Conservation (phyloP, 64 coral and sea anemone genomes). For the Cladopsammia gracilis region DNA sequence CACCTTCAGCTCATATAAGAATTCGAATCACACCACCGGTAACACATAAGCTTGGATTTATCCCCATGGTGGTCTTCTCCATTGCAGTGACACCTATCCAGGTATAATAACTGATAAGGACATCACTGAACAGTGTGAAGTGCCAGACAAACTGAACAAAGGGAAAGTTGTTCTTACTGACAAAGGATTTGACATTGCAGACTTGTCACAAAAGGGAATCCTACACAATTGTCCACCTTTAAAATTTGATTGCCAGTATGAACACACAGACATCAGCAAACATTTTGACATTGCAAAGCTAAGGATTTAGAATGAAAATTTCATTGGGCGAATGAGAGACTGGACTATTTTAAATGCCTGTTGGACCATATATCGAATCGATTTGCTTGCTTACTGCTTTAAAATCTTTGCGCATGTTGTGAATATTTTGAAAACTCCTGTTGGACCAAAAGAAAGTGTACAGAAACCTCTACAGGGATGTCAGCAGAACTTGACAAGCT, state of each 20-base stretch:
- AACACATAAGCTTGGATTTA: conserved; percentile 67
- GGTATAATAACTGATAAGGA: conserved; percentile 68
- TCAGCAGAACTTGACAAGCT: no score
- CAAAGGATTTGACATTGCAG: conserved; percentile 82
- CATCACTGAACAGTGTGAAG: conserved; percentile 64
- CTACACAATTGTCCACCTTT: conserved; percentile 57
- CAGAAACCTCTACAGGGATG: no score
- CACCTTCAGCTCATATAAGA: conserved; percentile 58
- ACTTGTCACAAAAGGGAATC: conserved; percentile 50
- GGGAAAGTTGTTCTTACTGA: conserved; percentile 41
- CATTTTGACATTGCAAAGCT: conserved; percentile 76
- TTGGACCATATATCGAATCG: conserved; percentile 60
- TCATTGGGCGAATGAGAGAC: conserved; percentile 67
- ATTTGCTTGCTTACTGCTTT: conserved; percentile 16
- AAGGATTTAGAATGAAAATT: conserved; percentile 79
- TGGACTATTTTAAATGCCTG: conserved; percentile 66
- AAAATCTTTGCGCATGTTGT: conserved; percentile 69
- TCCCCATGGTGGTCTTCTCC: conserved; percentile 24
- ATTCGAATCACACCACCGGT: conserved; percentile 67
- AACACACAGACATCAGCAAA: conserved; percentile 65
- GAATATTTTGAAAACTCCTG: conserved; percentile 36
- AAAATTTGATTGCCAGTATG: conserved; percentile 65
- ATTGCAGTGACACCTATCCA: conserved; percentile 72
- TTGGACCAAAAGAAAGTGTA: neutral
- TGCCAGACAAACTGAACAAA: conserved; percentile 51